phyloP scores from a whole-genome alignment of 2,797 vertebrate genomes.

The Chaenodraco wilsoni region DNA sequence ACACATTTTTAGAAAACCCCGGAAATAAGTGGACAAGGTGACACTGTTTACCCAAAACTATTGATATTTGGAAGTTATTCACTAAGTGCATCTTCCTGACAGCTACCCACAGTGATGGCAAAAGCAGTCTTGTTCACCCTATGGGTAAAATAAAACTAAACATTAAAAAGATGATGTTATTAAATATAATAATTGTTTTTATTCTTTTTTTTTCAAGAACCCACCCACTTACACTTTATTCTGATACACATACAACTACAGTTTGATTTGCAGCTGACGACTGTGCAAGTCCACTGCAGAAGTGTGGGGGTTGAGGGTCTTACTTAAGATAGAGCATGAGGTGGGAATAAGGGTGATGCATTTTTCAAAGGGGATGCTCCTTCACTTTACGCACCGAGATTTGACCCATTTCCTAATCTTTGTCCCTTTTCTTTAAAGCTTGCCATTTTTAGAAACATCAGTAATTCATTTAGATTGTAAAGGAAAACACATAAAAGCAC shows the following conservation, averaged over 20 bases:
- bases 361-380: background rate
- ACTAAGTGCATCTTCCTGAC: background rate
- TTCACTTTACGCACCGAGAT: background rate
- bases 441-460: background rate
- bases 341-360: background rate
- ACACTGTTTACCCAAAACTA: constrained; percentile 18
- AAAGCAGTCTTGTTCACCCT: background rate
- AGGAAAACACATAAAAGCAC: constrained; percentile 1
- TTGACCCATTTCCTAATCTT: background rate
- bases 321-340: background rate
- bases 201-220: background rate
- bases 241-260: background rate
- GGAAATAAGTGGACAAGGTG: constrained; percentile 7
- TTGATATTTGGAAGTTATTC: background rate
- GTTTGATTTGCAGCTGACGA: background rate
- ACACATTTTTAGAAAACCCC: background rate
- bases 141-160: background rate
- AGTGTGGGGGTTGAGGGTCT: background rate
- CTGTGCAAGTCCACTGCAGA: background rate
- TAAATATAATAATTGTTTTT: background rate
- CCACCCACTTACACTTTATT: background rate
- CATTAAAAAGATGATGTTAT: background rate
- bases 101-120: background rate
- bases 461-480: background rate
- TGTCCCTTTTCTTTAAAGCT: background rate